Percentiles rank a stretch among this genome's conserved stretches.
Conservation (phyloP, 1,140 invertebrate genomes). For the Plectrocnemia conspersa region DNA sequence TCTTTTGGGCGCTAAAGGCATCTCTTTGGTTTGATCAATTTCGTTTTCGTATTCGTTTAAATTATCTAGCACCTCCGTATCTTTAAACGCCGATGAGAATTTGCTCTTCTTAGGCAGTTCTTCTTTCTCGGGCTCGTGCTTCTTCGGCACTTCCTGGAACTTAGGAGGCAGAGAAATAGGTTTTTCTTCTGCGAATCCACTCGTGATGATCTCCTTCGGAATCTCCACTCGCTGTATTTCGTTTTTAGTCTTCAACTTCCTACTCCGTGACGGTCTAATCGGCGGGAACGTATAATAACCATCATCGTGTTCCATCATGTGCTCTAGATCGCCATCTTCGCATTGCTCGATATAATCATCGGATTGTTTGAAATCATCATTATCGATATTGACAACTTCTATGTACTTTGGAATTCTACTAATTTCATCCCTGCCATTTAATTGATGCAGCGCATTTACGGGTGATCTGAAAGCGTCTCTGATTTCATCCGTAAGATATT, state of each 20-base stretch:
- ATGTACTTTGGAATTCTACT: too few species aligned
- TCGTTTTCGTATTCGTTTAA: slow-evolving; percentile 36
- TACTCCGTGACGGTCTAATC: slow-evolving; percentile 47
- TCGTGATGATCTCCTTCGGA: not conserved
- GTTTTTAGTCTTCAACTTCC: slow-evolving; percentile 44
- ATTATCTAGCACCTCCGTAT: slow-evolving; percentile 33
- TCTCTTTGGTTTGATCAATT: slow-evolving; percentile 32
- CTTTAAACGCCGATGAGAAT: slow-evolving; percentile 28
- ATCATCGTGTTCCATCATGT: slow-evolving; percentile 48
- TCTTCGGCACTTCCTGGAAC: slow-evolving; percentile 22
- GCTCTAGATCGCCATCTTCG: slow-evolving; percentile 41
- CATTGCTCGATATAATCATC: slow-evolving; percentile 27
- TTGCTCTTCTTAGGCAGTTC: slow-evolving; percentile 18
- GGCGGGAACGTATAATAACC: slow-evolving; percentile 52
- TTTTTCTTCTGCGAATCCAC: slow-evolving; percentile 3
- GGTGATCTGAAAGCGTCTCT: slow-evolving; percentile 68
- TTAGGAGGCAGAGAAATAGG: slow-evolving; percentile 19
- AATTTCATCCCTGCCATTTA: slow-evolving; percentile 44
- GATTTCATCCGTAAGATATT: slow-evolving; percentile 72
- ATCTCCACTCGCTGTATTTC: not conserved
- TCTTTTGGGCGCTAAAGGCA: slow-evolving; percentile 28
- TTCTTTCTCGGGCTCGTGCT: slow-evolving; percentile 7
- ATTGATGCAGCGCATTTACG: slow-evolving; percentile 58
- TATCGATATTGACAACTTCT: slow-evolving; percentile 42
- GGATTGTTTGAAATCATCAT: slow-evolving; percentile 34